Conservation (phyloP, 2,888 invertebrate species). For the Ypsolopha scabrella region DNA sequence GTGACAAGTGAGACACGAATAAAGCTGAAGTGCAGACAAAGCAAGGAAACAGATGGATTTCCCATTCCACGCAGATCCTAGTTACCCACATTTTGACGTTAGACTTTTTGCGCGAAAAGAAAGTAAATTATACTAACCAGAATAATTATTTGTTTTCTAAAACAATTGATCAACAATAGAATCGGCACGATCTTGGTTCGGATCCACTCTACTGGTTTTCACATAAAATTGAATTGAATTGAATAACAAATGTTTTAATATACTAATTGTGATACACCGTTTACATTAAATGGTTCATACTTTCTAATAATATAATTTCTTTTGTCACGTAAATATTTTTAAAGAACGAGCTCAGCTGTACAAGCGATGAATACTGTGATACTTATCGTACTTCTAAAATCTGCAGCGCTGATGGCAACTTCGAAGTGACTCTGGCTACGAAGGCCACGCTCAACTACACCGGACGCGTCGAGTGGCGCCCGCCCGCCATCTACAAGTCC, state of each 20-base stretch:
- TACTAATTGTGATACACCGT: not conserved
- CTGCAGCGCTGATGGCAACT: conserved; percentile 89
- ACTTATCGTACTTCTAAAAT: conserved; percentile 6
- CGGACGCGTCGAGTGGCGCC: conserved; percentile 94
- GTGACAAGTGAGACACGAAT: no score
- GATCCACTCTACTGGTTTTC: no score
- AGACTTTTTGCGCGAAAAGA: no score
- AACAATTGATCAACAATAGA: no score
- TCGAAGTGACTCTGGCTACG: conserved; percentile 91
- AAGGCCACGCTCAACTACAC: conserved; percentile 91
- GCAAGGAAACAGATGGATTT: no score
- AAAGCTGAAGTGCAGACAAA: no score
- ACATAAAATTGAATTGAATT: not conserved
- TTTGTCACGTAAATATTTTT: not conserved
- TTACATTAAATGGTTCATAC: not conserved
- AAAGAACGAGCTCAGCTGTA: not conserved
- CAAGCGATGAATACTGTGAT: not conserved
- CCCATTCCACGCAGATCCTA: no score
- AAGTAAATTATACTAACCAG: no score
- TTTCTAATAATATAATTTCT: not conserved
- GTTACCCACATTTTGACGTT: not conserved
- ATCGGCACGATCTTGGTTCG: no score
- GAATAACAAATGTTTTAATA: not conserved
- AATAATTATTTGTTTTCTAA: no score
- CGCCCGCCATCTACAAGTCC: conserved; percentile 96